Percentiles rank a stretch among this genome's conserved stretches.
phyloP scores from a whole-genome alignment of 2,113 vertebrate genomes.

The Geococcyx californianus region DNA sequence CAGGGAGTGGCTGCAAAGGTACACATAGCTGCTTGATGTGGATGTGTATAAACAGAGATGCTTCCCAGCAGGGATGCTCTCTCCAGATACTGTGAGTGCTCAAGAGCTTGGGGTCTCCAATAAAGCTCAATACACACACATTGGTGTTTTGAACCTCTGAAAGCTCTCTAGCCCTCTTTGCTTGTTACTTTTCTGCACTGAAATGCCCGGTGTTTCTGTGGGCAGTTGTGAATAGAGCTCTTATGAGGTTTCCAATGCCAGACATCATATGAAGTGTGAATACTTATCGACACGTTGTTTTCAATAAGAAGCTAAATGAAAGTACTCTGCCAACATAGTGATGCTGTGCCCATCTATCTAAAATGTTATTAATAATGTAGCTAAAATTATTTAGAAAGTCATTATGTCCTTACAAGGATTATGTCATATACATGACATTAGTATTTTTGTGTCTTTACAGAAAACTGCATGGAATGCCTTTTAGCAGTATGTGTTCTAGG shows the following conservation, averaged over 20 bases:
- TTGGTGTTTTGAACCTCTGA: neutral
- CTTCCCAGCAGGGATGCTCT: neutral
- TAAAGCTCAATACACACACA: neutral
- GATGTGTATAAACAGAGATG: neutral
- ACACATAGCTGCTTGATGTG: fast-evolving
- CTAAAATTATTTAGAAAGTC: neutral
- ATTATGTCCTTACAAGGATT: neutral
- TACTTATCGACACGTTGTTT: neutral
- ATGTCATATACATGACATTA: neutral
- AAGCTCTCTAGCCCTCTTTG: neutral
- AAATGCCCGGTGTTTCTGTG: neutral
- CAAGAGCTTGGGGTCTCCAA: neutral
- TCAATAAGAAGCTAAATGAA: neutral
- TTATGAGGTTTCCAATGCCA: too few species aligned
- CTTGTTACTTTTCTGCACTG: neutral
- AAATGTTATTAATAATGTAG: neutral
- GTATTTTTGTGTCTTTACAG: neutral
- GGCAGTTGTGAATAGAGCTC: neutral
- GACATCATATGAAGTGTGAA: too few species aligned
- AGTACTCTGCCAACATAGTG: neutral
- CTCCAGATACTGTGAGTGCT: neutral
- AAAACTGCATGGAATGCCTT: neutral
- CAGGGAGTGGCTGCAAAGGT: neutral
- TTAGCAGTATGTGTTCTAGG: neutral
- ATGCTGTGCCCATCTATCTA: neutral